These are phyloP conservation scores for Osmerus mordax DNA, from an alignment of 2,113 vertebrate species.

Conservation along the genomic window DNA sequence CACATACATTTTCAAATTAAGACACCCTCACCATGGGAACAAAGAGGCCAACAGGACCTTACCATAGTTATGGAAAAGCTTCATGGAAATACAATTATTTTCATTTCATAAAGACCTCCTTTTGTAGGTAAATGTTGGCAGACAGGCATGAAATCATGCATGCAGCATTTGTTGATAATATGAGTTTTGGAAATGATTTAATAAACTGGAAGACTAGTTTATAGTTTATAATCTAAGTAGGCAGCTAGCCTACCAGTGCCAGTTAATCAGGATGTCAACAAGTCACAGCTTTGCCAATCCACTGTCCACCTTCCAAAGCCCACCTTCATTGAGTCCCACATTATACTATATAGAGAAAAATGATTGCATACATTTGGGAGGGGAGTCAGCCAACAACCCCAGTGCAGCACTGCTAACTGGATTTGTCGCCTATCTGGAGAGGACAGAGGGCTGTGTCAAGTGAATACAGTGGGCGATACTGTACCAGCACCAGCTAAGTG, in stretches of 20 bases:
- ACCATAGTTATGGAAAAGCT: slow-evolving; percentile 47
- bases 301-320: too few species aligned
- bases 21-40: slow-evolving; percentile 41
- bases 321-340: too few species aligned
- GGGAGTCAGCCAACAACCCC: slow-evolving; percentile 12
- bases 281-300: neutral
- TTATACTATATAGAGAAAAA: too few species aligned
- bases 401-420: neutral
- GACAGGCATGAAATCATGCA: neutral
- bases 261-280: neutral
- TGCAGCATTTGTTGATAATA: neutral
- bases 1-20: slow-evolving; percentile 57
- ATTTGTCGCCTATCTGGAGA: slow-evolving; percentile 7
- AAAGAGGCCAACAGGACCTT: slow-evolving; percentile 33
- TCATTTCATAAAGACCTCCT: slow-evolving; percentile 22
- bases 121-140: slow-evolving; percentile 31
- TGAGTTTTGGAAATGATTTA: neutral
- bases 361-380: too few species aligned
- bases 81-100: slow-evolving; percentile 30
- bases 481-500: slow-evolving; percentile 1
- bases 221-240: too few species aligned
- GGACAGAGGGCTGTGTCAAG: neutral
- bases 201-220: neutral
- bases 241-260: neutral
- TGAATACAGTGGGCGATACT: slow-evolving; percentile 8